phyloP scores from a whole-genome alignment of 2,113 vertebrate species.

The Catagonus wagneri region DNA sequence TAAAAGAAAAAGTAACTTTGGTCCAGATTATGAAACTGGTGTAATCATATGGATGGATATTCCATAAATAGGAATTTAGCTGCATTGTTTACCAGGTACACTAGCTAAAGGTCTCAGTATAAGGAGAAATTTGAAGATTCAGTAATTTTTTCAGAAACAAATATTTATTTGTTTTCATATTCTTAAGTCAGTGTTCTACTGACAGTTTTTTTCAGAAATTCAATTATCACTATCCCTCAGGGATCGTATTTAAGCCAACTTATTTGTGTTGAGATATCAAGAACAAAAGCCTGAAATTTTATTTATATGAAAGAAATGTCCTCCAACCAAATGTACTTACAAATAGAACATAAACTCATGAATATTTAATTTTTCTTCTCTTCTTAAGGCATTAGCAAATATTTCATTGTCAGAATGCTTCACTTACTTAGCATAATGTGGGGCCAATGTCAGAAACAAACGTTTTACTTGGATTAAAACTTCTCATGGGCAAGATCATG shows the following conservation, averaged over 20 bases:
- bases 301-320: conserved; percentile 17
- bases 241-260: conserved; percentile 9
- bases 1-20: not conserved
- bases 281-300: conserved; percentile 56
- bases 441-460: not conserved
- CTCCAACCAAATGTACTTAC: conserved; percentile 29
- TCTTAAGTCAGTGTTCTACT: conserved; percentile 22
- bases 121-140: conserved; percentile 1
- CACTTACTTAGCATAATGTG: conserved; percentile 1
- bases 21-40: not conserved
- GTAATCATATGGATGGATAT: not conserved
- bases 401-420: conserved; percentile 46
- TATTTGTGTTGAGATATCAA: conserved; percentile 35
- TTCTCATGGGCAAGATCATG: not conserved
- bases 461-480: not conserved
- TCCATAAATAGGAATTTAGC: not conserved
- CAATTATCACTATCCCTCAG: conserved; percentile 35
- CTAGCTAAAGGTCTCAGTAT: not conserved
- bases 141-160: conserved; percentile 8
- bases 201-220: not conserved
- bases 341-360: conserved; percentile 55
- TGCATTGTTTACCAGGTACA: not conserved
- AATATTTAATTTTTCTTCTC: conserved; percentile 58
- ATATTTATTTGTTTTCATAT: conserved; percentile 37
- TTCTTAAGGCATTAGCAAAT: conserved; percentile 52